Conservation (phyloP, 2,888 invertebrate species). For the Rambutsinella grinnellia region DNA sequence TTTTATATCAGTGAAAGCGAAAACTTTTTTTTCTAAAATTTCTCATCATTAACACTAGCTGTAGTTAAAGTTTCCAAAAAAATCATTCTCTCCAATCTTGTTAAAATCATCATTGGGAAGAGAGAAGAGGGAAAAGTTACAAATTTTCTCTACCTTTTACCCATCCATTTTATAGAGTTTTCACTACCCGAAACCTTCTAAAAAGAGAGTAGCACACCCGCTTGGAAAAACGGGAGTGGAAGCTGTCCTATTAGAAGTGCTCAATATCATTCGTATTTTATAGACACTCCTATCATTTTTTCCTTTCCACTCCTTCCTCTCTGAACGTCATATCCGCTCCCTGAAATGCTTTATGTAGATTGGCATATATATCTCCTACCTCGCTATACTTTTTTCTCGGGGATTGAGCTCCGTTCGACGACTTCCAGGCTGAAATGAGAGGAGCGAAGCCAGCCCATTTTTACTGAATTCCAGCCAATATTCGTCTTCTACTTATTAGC, state of each 20-base stretch:
- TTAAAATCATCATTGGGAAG: no score
- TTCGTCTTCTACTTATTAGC: constrained; percentile 52
- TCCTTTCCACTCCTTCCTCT: constrained; percentile 38
- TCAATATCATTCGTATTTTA: constrained; percentile 57
- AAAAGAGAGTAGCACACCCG: no score
- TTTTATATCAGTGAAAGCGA: no score
- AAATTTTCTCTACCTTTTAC: no score
- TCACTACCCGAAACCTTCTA: no score
- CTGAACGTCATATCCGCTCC: constrained; percentile 26
- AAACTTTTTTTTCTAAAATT: no score
- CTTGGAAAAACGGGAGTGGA: background rate
- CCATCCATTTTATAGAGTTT: no score
- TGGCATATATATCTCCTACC: constrained; percentile 12
- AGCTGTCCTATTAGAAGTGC: constrained; percentile 41
- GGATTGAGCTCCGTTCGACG: background rate
- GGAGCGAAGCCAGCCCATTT: constrained; percentile 57
- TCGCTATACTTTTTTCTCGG: constrained; percentile 25
- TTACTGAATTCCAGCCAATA: constrained; percentile 55
- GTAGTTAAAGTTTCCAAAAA: no score
- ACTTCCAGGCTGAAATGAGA: constrained; percentile 1
- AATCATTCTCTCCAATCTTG: no score
- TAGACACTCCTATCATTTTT: constrained; percentile 59
- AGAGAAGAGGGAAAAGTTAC: no score
- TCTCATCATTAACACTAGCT: no score
- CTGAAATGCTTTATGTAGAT: background rate